These are phyloP conservation scores for Coranthus polyacanthus DNA, from an alignment of 2,797 vertebrate species.

Conservation along the genomic window DNA sequence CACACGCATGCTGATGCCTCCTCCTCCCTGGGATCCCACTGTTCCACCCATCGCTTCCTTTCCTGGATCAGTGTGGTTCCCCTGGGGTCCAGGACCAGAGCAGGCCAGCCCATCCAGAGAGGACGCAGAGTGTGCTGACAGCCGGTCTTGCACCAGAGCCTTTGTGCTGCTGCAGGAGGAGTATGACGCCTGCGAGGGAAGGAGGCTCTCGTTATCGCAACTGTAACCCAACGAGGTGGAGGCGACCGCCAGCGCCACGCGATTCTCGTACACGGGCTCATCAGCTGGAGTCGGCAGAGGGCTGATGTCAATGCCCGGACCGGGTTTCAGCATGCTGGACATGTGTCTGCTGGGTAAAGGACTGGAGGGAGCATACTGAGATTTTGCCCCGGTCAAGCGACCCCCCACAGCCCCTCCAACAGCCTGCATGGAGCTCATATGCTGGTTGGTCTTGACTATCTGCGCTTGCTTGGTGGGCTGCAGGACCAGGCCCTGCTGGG, in stretches of 20 bases:
- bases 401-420: constrained; percentile 58
- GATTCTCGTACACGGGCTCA: constrained; percentile 80
- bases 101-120: constrained; percentile 79
- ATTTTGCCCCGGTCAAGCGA: constrained; percentile 73
- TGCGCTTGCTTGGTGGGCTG: constrained; percentile 96
- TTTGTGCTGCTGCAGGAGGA: constrained; percentile 81
- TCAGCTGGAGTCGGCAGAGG: constrained; percentile 73
- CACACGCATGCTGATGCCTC: constrained; percentile 82
- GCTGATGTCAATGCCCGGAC: constrained; percentile 86
- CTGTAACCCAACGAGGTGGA: constrained; percentile 66
- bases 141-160: constrained; percentile 75
- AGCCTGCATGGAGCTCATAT: constrained; percentile 87
- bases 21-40: constrained; percentile 70
- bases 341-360: constrained; percentile 87
- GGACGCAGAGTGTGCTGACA: constrained; percentile 80
- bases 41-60: constrained; percentile 64
- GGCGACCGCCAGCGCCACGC: constrained; percentile 59
- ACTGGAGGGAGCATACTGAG: constrained; percentile 89
- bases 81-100: constrained; percentile 59
- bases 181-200: constrained; percentile 69
- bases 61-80: constrained; percentile 62
- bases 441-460: constrained; percentile 97
- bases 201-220: constrained; percentile 75
- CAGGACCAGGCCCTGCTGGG: constrained; percentile 88
- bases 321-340: constrained; percentile 79